These are phyloP conservation scores for Leptodactylus fuscus DNA, from an alignment of 2,113 vertebrate species.

Conservation along the genomic window DNA sequence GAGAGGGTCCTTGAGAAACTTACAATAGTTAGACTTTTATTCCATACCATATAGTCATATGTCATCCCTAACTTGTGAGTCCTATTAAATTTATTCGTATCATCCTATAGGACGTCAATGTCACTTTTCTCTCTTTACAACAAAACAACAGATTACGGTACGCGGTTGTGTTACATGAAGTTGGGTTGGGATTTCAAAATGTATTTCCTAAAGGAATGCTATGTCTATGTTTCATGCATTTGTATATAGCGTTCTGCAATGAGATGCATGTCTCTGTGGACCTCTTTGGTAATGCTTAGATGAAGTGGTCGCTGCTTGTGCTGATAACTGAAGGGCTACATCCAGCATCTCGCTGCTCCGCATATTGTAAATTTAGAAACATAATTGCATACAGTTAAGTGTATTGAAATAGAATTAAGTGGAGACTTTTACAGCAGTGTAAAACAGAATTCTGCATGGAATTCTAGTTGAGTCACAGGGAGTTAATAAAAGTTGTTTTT, in stretches of 20 bases:
- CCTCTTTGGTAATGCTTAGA: conserved; percentile 14
- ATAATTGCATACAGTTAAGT: conserved; percentile 40
- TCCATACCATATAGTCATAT: too few relatives aligned
- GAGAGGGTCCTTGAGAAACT: too few relatives aligned
- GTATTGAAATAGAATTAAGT: conserved; percentile 49
- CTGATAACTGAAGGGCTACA: not conserved
- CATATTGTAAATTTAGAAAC: conserved; percentile 29
- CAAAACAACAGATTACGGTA: not conserved
- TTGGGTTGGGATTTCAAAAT: not conserved
- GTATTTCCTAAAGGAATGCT: not conserved
- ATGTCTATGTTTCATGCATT: conserved; percentile 5
- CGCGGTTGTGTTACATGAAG: not conserved
- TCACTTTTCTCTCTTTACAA: not conserved
- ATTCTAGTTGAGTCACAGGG: conserved; percentile 30
- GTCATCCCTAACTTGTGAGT: not conserved
- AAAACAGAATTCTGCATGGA: conserved; percentile 32
- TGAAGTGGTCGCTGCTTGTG: conserved; percentile 6
- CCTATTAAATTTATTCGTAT: not conserved
- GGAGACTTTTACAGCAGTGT: conserved; percentile 24
- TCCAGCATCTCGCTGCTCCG: not conserved
- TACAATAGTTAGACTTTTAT: too few relatives aligned
- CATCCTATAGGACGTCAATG: not conserved
- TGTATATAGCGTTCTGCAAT: not conserved
- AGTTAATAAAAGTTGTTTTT: conserved; percentile 55
- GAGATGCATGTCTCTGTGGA: conserved; percentile 10